A percentile compares a stretch with the other conserved stretches of the same genome.
These are phyloP conservation scores for Chrysemys picta DNA, from an alignment of 2,113 vertebrate species.

Conservation along the genomic window DNA sequence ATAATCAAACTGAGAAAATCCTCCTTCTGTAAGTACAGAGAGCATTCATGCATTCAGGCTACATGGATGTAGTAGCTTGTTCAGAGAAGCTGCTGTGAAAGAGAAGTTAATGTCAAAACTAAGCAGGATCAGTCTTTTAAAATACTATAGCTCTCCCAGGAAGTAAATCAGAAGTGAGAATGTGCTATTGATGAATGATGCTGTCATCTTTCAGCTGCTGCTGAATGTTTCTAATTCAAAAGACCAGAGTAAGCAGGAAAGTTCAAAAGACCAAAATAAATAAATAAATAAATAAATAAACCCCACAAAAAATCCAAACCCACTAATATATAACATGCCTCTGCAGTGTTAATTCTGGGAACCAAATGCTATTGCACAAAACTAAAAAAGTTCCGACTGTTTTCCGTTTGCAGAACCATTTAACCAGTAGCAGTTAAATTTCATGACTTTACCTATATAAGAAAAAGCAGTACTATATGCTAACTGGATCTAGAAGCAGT, in stretches of 20 bases:
- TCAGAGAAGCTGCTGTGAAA: background rate
- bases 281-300: background rate
- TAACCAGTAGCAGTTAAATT: background rate
- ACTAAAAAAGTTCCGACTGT: background rate
- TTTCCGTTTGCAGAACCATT: background rate
- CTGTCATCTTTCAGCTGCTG: background rate
- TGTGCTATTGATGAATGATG: background rate
- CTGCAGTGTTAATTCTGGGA: background rate
- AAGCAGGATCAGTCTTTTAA: conserved; percentile 37
- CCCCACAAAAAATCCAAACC: background rate
- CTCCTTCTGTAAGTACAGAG: conserved; percentile 2
- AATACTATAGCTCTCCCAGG: conserved; percentile 29
- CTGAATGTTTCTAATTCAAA: background rate
- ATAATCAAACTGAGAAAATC: background rate
- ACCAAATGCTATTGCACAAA: background rate
- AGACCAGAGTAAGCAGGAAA: background rate
- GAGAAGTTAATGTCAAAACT: conserved; percentile 8
- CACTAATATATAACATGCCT: background rate
- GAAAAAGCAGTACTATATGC: background rate
- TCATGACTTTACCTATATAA: background rate
- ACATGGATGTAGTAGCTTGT: background rate
- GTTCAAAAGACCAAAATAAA: background rate
- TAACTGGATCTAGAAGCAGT: background rate
- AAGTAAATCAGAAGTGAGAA: background rate
- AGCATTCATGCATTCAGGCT: background rate